Conservation (phyloP, 2,888 invertebrate species). For the Sepioteuthis lessoniana region DNA sequence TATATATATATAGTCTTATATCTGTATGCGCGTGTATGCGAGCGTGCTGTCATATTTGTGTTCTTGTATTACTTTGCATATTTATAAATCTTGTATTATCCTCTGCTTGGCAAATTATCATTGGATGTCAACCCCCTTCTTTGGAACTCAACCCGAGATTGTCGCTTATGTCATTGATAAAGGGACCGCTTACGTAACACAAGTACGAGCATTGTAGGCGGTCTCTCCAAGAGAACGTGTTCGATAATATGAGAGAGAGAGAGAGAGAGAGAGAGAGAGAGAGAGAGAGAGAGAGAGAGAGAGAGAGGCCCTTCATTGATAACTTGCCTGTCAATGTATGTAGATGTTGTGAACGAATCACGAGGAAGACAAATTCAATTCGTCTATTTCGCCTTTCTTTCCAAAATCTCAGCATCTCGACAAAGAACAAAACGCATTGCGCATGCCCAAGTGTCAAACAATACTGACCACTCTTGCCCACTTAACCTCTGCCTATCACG, state of each 20-base stretch:
- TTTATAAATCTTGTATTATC: background rate
- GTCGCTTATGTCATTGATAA: conserved; percentile 8
- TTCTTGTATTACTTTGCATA: background rate
- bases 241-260: background rate
- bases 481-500: background rate
- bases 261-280: too few relatives aligned
- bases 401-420: background rate
- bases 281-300: background rate
- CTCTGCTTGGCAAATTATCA: background rate
- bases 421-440: background rate
- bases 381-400: background rate
- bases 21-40: background rate
- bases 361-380: background rate
- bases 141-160: background rate
- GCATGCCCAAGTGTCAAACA: background rate
- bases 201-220: background rate
- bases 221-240: background rate
- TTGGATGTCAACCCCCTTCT: background rate
- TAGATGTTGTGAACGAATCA: background rate
- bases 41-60: background rate
- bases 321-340: background rate
- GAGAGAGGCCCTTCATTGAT: background rate
- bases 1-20: background rate
- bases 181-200: background rate
- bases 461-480: background rate